These are phyloP conservation scores for Isurus oxyrinchus DNA, from an alignment of 2,113 vertebrate genomes.

Conservation along the genomic window DNA sequence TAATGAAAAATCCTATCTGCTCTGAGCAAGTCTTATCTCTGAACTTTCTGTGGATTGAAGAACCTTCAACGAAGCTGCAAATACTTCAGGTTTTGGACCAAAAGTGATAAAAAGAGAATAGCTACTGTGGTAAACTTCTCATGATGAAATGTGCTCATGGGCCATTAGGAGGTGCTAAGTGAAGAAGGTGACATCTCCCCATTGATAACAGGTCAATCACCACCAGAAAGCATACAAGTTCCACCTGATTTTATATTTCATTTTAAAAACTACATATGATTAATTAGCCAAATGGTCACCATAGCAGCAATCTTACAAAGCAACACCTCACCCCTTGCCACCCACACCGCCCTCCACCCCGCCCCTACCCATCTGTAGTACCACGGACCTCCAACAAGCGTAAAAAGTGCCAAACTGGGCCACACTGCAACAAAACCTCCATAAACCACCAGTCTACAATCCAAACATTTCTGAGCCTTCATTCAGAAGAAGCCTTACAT, in stretches of 20 bases:
- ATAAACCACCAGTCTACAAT: background rate
- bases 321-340: background rate
- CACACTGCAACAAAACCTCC: background rate
- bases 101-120: background rate
- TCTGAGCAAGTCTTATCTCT: background rate
- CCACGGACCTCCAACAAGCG: background rate
- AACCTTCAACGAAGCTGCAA: background rate
- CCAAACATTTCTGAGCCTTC: background rate
- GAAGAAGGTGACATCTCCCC: background rate
- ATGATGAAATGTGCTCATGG: background rate
- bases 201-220: background rate
- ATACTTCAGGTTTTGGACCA: background rate
- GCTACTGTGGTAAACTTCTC: background rate
- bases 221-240: background rate
- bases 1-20: background rate
- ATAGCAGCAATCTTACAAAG: background rate
- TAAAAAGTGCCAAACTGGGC: background rate
- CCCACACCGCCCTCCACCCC: background rate
- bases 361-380: too few relatives aligned
- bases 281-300: background rate
- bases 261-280: background rate
- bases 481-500: background rate
- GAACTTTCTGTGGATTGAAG: background rate
- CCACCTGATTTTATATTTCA: background rate
- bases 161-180: background rate